Conservation (phyloP, 2,888 invertebrate genomes). For the Heliconius charithonia region DNA sequence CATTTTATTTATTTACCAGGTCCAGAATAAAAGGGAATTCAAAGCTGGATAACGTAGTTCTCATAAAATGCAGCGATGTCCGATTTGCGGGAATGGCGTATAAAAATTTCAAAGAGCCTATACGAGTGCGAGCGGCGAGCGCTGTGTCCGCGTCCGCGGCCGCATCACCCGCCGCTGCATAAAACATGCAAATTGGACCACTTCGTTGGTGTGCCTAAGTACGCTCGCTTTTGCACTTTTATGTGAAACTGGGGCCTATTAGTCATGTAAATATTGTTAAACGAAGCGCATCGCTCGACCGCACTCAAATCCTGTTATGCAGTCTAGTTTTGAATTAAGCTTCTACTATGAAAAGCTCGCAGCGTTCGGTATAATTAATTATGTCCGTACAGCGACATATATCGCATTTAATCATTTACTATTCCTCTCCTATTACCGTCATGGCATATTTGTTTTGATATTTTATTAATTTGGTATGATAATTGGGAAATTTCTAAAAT, state of each 20-base stretch:
- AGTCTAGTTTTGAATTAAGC: constrained; percentile 35
- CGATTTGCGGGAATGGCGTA: constrained; percentile 79
- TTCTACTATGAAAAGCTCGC: constrained; percentile 33
- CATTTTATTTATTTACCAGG: constrained; percentile 40
- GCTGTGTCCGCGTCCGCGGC: constrained; percentile 64
- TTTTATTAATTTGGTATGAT: background rate
- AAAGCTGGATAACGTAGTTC: constrained; percentile 58
- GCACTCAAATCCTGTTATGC: constrained; percentile 38
- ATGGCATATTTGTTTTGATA: background rate
- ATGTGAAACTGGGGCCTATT: constrained; percentile 71
- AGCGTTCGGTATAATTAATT: constrained; percentile 33
- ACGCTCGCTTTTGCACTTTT: constrained; percentile 80
- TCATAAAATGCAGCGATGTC: constrained; percentile 72
- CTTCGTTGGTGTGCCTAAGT: constrained; percentile 76
- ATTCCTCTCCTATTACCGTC: background rate
- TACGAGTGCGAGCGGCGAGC: constrained; percentile 53
- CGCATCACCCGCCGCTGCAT: constrained; percentile 76
- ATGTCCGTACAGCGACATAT: constrained; percentile 22
- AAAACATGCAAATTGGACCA: constrained; percentile 83
- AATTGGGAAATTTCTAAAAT: background rate
- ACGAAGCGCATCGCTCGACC: constrained; percentile 53
- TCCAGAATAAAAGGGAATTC: constrained; percentile 51
- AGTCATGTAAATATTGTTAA: constrained; percentile 81
- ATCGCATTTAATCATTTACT: constrained; percentile 22
- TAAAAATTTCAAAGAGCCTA: constrained; percentile 78